Base-by-base conservation (phyloP, 2,888 invertebrate species). In the Hydrotaea cyrtoneurina region DNA sequence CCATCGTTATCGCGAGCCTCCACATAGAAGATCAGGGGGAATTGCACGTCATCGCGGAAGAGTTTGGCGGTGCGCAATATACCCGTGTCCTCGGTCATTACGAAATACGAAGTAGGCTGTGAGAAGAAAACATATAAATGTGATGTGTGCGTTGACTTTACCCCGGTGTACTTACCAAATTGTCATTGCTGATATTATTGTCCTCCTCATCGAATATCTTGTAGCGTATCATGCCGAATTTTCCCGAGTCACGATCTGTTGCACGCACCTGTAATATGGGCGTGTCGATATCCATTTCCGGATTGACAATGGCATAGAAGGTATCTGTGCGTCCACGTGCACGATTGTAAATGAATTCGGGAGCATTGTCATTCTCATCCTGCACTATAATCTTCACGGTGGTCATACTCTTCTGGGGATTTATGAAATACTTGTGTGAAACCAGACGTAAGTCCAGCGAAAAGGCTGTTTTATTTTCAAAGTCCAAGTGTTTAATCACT, bases 291-390 rank as follows among this genome's bases (percentile, higher is more conserved):
- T 96, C 94, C 86, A 96, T 95, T 87, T 95, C 95, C 71, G 94
- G 94, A 0, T 96, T 94, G 1, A 98, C 94, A 0, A 97, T 96
- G 0, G 96, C 96, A 89, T 96, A 97, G 91, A 96, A 98, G 73
- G 96, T 96, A 77, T 94, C 94, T 74, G 94, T 94, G 13, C 94
- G 94, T 0, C 93, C 93, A 2, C 93, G 92, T 75, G 93, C 92
- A 15, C 94, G 94, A 0, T 96, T 95, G 88, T 96, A 96, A 0
- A 96, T 92, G 90, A 98, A 98, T 87, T 94, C 94, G 0, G 98
- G 98, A 0, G 94, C 94, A 91, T 98, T 98, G 90, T 98, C 98
- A 90, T 98, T 98, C 0, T 97, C 95, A 91, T 98, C 98, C 82
- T 92, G 92, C 0, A 98, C 96, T 86, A 96, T 96, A 0, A 98